Base-by-base conservation (phyloP, 2,888 invertebrate genomes). In the Oscheius sp. region DNA sequence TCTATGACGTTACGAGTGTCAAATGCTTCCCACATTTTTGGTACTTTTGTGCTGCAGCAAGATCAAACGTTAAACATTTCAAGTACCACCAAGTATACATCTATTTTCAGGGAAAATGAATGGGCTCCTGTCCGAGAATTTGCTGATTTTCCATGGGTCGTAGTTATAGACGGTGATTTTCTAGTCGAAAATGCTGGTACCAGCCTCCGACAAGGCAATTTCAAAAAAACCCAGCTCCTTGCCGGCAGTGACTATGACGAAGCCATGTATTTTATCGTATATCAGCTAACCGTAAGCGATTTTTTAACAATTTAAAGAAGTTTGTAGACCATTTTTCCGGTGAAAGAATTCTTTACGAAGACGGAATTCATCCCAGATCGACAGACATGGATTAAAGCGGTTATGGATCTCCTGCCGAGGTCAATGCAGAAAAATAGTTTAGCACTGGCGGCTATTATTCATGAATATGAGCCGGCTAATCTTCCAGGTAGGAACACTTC, bases 191-290 rank as follows among this genome's bases (percentile, higher is more conserved):
- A 63, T 14, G 73, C 78, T 0, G 72, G 71, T 24, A 73, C 74
- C n/a, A 72, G 74, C 0, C 44, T 75, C 24, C 71, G 75, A 41
- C 74, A 75, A 57, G 78, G 70, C 33, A 77, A 93, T 86, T 95
- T 95, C 88, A 95, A 78, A 87, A 93, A 93, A 87, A 93, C 93
- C 12, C 94, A 93, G 85, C 91, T 95, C 72, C 89, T 95, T 49
- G 91, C 94, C 90, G 95, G 96, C 36, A 93, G 92, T 57, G 95
- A 95, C 87, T 91, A 92, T 17, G 94, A 95, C 86, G 95, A 96
- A 87, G 94, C 94, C 45, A 93, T 92, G 86, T 96, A 93, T 87
- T 95, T 94, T 86, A 92, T 95, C 75, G 91, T 95, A 75, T 96
- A 95, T 88, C 94, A 94, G 86, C 89, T 94, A 17, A 80, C 68